Conservation (phyloP, 2,797 vertebrate genomes). For the Sylvia borin region DNA sequence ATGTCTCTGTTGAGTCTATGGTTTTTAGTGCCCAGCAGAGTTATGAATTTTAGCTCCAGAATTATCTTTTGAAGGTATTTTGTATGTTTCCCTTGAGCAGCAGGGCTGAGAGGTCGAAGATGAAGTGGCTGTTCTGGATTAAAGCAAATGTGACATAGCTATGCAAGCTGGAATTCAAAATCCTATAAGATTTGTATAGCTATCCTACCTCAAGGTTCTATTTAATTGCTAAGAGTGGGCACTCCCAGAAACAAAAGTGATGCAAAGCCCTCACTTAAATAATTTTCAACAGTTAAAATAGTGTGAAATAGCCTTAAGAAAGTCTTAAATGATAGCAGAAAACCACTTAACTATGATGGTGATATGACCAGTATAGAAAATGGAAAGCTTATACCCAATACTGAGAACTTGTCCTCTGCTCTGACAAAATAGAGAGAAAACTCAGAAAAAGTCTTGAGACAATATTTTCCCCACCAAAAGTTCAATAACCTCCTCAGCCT, state of each 20-base stretch:
- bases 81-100: constrained; percentile 58
- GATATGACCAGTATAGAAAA: background rate
- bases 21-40: constrained; percentile 54
- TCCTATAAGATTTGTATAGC: background rate
- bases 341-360: background rate
- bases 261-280: background rate
- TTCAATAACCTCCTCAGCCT: background rate
- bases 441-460: background rate
- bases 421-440: background rate
- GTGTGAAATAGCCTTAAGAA: background rate
- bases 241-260: constrained; percentile 13
- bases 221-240: background rate
- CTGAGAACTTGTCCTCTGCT: background rate
- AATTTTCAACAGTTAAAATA: background rate
- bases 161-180: constrained; percentile 18
- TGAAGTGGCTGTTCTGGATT: constrained; percentile 29
- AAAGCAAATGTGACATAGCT: constrained; percentile 13
- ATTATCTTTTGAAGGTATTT: constrained; percentile 61
- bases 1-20: constrained; percentile 55
- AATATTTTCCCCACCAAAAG: background rate
- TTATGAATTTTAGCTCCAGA: constrained; percentile 60
- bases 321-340: background rate
- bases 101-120: constrained; percentile 22
- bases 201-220: background rate
- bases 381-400: background rate